Evolutionary conservation across 37 sponge, comb jelly and placozoan genomes (phyloP), one percentile per base, ranked within the genome.

Genomic region (Axinella damicornis): DNA sequence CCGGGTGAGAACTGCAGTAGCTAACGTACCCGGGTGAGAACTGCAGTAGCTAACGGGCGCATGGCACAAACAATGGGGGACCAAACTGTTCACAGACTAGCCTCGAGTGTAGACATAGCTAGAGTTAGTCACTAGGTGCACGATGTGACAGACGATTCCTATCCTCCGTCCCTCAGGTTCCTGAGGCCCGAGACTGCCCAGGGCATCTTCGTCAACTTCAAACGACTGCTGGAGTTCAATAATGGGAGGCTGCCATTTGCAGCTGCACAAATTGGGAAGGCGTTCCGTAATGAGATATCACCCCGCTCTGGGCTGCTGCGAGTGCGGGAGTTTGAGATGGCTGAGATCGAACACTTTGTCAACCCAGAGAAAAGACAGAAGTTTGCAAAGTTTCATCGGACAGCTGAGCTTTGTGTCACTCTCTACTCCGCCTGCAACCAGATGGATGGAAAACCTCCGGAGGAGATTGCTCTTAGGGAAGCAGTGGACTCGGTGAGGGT

Each of bases 181-280:
- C 80, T 97, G 65, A 74, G 99, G 31, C 99, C 99, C 0, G 99
- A 98, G 79, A 98, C 99, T 15, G 95, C 99, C 4, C 99, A 98
- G 82, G 99, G 99, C 1, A 98, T 98, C 16, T 98, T 98, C 88
- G 97, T 98, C 59, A 96, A 98, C 85, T 98, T 96, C 88, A 94
- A 98, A 61, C 86, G 93, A 52, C 89, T 98, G 35, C 71, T 96
- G 24, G 95, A 98, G 55, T 96, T 95, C 84, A 98, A 98, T 79
- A 87, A 91, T 77, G 99, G 95, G 39, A 89, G 65, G 55, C 88
- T 98, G n/a, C 99, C 99, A 1, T 98, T 98, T 91, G 99, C 91
- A 2, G 97, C 89, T 1, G 97, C 97, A n/a, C 95, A 97, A 65
- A 94, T 98, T 56, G 99, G 99, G 16, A 80, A 87, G 70, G 96